phyloP scores from a whole-genome alignment of 2,888 invertebrate genomes.

The Callyntrura guangdongensis region DNA sequence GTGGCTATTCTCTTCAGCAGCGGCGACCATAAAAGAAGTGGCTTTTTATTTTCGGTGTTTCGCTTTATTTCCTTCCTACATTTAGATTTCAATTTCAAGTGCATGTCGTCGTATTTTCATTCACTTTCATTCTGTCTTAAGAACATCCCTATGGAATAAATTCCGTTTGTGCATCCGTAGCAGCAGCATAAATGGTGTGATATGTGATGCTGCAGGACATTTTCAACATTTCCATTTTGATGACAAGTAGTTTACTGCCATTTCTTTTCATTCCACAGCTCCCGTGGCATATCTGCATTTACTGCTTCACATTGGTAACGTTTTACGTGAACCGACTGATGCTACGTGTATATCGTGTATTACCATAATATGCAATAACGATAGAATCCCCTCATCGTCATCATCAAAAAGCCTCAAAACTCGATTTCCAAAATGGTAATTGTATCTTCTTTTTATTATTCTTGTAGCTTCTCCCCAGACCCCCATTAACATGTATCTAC shows the following conservation, averaged over 20 bases:
- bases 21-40: background rate
- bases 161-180: background rate
- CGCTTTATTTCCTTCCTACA: constrained; percentile 6
- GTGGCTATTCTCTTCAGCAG: background rate
- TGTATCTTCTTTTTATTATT: background rate
- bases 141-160: background rate
- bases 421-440: constrained; percentile 19
- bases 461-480: constrained; percentile 13
- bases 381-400: no score
- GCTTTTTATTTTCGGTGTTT: background rate
- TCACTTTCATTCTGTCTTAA: no score
- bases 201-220: background rate
- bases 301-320: background rate
- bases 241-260: background rate
- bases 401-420: background rate
- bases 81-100: constrained; percentile 34
- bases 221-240: background rate
- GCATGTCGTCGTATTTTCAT: background rate
- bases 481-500: constrained; percentile 21
- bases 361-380: no score
- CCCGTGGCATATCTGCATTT: background rate
- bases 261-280: background rate
- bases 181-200: background rate
- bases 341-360: background rate
- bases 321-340: background rate